A percentile compares a stretch with the other conserved stretches of the same genome.
Conservation (phyloP, 2,797 vertebrate species). For the Cetoscarus ocellatus region DNA sequence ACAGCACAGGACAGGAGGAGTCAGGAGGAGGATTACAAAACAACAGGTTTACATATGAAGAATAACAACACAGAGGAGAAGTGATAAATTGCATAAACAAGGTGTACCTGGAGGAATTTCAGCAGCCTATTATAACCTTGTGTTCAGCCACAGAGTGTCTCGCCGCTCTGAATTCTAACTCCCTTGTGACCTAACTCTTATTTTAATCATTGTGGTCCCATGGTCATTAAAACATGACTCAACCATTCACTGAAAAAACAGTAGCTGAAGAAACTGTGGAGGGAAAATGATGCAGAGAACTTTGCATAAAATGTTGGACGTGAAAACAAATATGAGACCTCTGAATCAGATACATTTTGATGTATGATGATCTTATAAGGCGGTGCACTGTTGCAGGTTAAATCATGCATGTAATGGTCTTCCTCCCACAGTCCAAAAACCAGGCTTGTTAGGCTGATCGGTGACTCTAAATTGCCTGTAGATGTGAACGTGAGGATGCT, state of each 20-base stretch:
- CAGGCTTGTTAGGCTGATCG: no score
- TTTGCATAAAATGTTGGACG: not conserved
- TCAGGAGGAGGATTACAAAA: not conserved
- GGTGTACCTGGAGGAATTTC: not conserved
- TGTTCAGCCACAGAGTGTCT: not conserved
- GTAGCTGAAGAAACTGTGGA: not conserved
- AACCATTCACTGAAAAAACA: not conserved
- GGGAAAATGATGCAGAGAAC: not conserved
- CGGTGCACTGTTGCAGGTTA: no score
- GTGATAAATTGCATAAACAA: constrained; percentile 11
- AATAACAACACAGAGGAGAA: not conserved
- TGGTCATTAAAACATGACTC: constrained; percentile 6
- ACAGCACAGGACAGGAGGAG: not conserved
- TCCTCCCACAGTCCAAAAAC: no score
- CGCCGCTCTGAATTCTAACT: constrained; percentile 2
- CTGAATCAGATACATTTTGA: no score
- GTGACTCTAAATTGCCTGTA: no score
- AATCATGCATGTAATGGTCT: no score
- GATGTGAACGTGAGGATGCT: no score
- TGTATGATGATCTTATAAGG: no score
- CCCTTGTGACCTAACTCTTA: not conserved
- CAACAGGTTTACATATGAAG: not conserved
- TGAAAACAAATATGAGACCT: no score
- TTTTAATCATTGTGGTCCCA: constrained; percentile 1
- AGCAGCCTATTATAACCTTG: constrained; percentile 10